Percentiles rank a stretch among this genome's conserved stretches.
Evolutionary conservation across 2,113 vertebrate genomes (phyloP).

Genomic region (Oncorhynchus kisutch): DNA sequence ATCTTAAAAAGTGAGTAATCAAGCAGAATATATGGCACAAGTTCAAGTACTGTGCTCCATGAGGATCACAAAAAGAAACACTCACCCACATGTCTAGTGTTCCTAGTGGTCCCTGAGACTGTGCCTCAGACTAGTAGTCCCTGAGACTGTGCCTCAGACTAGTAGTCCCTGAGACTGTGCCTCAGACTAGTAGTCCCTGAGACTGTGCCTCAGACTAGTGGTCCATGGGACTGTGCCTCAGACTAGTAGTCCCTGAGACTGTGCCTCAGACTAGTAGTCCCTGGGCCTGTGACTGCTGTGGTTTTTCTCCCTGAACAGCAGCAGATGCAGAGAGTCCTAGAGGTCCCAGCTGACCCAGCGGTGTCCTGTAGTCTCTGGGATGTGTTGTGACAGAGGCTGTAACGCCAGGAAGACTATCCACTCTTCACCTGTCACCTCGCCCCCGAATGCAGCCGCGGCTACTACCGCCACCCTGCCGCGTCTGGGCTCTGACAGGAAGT

Average conservation of each 20-base stretch:
- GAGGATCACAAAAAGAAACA: not conserved
- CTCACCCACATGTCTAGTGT: not conserved
- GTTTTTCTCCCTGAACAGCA: not conserved
- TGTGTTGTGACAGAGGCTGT: slow-evolving; percentile 62
- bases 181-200: no score
- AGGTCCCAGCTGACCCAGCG: slow-evolving; percentile 26
- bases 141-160: no score
- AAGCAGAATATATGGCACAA: not conserved
- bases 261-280: no score
- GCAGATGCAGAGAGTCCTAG: slow-evolving; percentile 22
- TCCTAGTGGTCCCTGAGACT: not conserved
- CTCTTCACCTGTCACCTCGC: slow-evolving; percentile 64
- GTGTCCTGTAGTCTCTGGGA: slow-evolving; percentile 50
- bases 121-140: no score
- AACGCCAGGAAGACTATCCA: slow-evolving; percentile 59
- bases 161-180: no score
- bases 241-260: no score
- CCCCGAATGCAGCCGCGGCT: slow-evolving; percentile 54
- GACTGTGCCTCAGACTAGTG: no score
- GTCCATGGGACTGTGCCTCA: no score
- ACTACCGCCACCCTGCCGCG: slow-evolving; percentile 33
- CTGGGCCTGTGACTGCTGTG: slow-evolving; percentile 5
- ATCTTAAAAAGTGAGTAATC: not conserved
- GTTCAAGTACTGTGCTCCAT: not conserved
- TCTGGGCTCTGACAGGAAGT: slow-evolving; percentile 62